Evolutionary conservation across 2,888 invertebrate species (phyloP), one percentile per base, ranked within the genome.

Genomic region (Gastrophysa polygoni): DNA sequence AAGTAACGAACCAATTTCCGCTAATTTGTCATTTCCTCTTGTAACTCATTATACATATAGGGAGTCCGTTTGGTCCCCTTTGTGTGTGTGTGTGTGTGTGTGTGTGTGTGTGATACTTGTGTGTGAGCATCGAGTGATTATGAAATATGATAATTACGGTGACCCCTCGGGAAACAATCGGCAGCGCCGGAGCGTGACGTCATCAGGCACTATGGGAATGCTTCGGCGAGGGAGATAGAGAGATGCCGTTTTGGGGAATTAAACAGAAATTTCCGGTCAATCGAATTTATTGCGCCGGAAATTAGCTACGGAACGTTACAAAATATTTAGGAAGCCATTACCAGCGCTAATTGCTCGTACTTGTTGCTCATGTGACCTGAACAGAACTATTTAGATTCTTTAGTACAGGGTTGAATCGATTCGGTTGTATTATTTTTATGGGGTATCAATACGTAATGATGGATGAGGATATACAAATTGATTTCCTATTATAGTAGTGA

Each of bases 251-350:
- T 73, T 70, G 72, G 67, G 71, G 72, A 74, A 74, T 76, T 75
- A 76, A 76, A 75, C 71, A 73, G 73, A 73, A 73, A 75, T 75
- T 74, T 76, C 77, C 76, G 76, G 74, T 72, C 64, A 73, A 73
- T 72, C 71, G 71, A 74, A 76, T 75, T 77, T 75, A 75, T 74
- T 71, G 64, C 68, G 72, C 75, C 72, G 75, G 74, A 76, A 76
- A 76, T 76, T 76, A 73, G 70, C 60, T 57, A 32, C 52, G 57
- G 66, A 71, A 68, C 67, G 66, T 69, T 66, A 62, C 60, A 55
- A 63, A 50, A 66, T 64, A 63, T 68, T 69, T 67, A 61, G 58
- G 63, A 55, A 51, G 17, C 46, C 56, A 63, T 63, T 66, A 61
- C 58, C 59, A 57, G 51, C 17, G 61, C 44, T 43, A 57, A 66